Evolutionary conservation across 2,113 vertebrate genomes (phyloP), one percentile per base, ranked within the genome.

Genomic region (Abramis brama): DNA sequence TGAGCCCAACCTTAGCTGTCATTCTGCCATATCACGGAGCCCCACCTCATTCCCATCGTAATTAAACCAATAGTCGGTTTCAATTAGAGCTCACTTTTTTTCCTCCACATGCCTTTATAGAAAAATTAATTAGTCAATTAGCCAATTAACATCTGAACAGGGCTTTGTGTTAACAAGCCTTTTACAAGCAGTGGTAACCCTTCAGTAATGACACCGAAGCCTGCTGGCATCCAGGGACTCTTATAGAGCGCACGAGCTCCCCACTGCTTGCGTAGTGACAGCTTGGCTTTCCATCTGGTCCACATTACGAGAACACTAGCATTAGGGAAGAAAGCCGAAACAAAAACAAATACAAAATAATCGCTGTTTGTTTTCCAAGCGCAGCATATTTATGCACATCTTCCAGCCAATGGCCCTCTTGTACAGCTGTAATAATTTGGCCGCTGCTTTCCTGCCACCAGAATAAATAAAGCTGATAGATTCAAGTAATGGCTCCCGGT

Each of bases 111-210:
- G 93, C 94, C 91, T 95, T 95, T 94, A 95, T 94, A 94, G 93
- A 93, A 94, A 95, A 95, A 95, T 92, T 93, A 96, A 96, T 95
- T 95, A 95, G 95, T 94, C 94, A 95, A 95, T 96, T 95, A 95
- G 93, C 93, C 95, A 96, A 96, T 96, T 95, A 96, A 95, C 95
- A 95, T 95, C 92, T 95, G 95, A 94, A 94, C 94, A 93, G 94
- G 93, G 94, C 95, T 95, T 94, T 95, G 95, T 96, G 94, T 95
- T 96, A 96, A 96, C 95, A 93, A 95, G 94, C 91, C 93, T 95
- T 95, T 95, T 94, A 96, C 95, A 96, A 94, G 94, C 94, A 90
- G 94, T 87, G 89, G 93, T 93, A 94, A 94, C 94, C 95, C 94
- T 90, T 93, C 92, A 87, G 95, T 94, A 94, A 95, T 93, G 93